Evolutionary conservation across 2,113 vertebrate species (phyloP), one percentile per base, ranked within the genome.

Genomic region (Donacobius atricapilla): DNA sequence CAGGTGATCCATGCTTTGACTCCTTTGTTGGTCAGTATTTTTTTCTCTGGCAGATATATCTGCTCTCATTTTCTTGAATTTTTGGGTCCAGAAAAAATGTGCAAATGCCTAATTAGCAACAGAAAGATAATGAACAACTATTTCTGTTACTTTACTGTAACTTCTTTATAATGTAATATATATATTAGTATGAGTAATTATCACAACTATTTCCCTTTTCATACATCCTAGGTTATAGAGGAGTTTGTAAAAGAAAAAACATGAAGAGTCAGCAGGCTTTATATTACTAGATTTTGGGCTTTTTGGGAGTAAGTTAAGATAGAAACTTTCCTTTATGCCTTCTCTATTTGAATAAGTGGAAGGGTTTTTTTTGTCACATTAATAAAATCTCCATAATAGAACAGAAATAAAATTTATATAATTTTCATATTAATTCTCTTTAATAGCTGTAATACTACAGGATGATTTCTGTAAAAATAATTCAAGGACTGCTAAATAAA

Each of bases 21-120:
- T 94, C 42, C 15, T 69, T 71, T 80, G 63, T 77, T 93, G 81
- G 84, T 91, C 91, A 95, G 9, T 91, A 68, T 66, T 91, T 93
- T 94, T 94, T 94, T 66, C 63, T 30, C 45, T 89, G 78, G 65
- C 90, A 87, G 63, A 80, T 72, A 82, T 16, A 31, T 35, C 33
- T 58, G 28, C 27, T 83, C 33, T 93, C 20, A 40, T 89, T 93
- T 90, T 61, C 57, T 83, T 83, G 23, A 90, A 40, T 73, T 94
- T 93, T 68, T 71, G 47, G 7, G 57, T 89, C 39, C 42, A 90
- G 47, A 3, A 68, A 69, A 68, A 27, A 45, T 23, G 28, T 80
- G 61, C 44, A 75, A 83, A 30, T 86, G 51, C 31, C 39, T 86
- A 84, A 90, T 94, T 95, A 94, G 83, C 64, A 87, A 50, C 27